These are phyloP conservation scores for Drosophila multiciliata DNA, from an alignment of 2,888 invertebrate genomes.

Conservation along the genomic window DNA sequence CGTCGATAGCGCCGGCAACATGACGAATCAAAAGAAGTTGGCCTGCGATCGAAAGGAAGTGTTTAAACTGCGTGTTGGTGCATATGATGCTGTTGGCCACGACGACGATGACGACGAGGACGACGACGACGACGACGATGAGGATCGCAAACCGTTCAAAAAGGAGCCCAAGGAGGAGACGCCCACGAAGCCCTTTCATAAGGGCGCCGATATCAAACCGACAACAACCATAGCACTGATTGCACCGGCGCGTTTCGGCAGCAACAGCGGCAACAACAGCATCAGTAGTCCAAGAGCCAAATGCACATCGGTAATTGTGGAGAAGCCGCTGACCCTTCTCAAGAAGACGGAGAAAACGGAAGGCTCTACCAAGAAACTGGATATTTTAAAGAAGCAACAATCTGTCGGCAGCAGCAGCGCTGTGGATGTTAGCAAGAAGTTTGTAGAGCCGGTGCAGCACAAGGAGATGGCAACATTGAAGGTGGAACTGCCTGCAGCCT, in stretches of 20 bases:
- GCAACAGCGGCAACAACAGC: constrained; percentile 10
- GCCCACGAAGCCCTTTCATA: constrained; percentile 31
- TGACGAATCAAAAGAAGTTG: constrained; percentile 74
- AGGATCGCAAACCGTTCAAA: constrained; percentile 44
- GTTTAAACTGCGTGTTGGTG: constrained; percentile 6
- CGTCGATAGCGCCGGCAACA: constrained; percentile 34
- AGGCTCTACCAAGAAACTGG: constrained; percentile 36
- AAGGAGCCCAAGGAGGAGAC: constrained; percentile 61
- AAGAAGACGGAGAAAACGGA: constrained; percentile 37
- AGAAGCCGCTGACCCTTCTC: constrained; percentile 64
- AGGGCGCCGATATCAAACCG: constrained; percentile 58
- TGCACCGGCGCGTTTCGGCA: constrained; percentile 66
- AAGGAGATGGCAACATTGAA: constrained; percentile 74
- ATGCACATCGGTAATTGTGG: constrained; percentile 79
- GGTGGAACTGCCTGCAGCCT: constrained; percentile 72
- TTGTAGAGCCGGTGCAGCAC: constrained; percentile 67
- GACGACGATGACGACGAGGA: constrained; percentile 1
- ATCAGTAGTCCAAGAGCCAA: constrained; percentile 43
- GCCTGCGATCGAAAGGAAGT: constrained; percentile 46
- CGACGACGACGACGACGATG: constrained; percentile 30
- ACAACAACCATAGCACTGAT: constrained; percentile 30
- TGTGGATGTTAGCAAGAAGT: constrained; percentile 55
- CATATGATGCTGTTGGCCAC: neutral
- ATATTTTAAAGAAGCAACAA: constrained; percentile 35
- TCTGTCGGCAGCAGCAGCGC: constrained; percentile 15